phyloP scores from a whole-genome alignment of 2,888 invertebrate species.

The Eupithecia tripunctaria region DNA sequence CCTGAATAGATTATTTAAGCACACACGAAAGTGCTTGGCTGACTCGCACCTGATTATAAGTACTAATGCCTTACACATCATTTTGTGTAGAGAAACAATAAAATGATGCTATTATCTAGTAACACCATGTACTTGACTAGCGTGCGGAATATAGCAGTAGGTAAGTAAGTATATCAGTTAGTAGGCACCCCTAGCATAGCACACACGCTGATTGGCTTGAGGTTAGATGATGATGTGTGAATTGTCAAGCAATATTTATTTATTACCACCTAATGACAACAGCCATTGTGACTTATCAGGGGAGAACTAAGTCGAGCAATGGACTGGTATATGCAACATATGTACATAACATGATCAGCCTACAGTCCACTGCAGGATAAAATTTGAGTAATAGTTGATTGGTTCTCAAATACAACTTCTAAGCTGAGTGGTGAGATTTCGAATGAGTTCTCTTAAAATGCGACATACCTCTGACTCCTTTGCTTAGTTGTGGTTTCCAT shows the following conservation, averaged over 20 bases:
- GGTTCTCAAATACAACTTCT: neutral
- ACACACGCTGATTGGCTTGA: neutral
- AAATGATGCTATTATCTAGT: neutral
- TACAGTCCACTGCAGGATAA: neutral
- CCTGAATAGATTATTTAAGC: neutral
- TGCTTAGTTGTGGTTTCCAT: constrained; percentile 63
- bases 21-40: neutral
- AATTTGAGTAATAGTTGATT: neutral
- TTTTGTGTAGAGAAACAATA: neutral
- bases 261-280: neutral
- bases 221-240: neutral
- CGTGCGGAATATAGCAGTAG: neutral
- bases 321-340: neutral
- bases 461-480: constrained; percentile 52
- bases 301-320: neutral
- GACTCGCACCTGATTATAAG: neutral
- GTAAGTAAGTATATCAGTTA: neutral
- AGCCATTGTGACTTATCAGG: neutral
- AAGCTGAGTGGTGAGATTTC: neutral
- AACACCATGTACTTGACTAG: neutral
- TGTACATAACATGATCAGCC: neutral
- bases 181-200: neutral
- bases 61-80: neutral
- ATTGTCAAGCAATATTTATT: neutral
- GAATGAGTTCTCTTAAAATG: neutral